Evolutionary conservation across 2,888 invertebrate species (phyloP).

Genomic region (Pseudococcus longispinus): DNA sequence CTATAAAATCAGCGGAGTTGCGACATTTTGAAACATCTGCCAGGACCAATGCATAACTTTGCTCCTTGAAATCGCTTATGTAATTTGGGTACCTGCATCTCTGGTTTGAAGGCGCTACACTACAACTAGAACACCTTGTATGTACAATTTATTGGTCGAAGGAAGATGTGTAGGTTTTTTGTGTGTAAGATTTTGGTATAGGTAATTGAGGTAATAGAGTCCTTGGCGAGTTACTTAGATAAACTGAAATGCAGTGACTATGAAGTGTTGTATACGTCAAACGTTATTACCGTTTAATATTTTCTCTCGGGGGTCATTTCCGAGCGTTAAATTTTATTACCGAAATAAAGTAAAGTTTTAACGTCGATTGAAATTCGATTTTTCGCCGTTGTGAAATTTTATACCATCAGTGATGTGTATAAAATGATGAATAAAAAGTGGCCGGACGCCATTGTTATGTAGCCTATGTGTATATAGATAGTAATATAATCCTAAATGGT

Average conservation of each 20-base stretch:
- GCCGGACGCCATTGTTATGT: background rate
- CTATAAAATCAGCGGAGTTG: too few relatives aligned
- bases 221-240: background rate
- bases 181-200: background rate
- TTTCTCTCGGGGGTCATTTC: constrained; percentile 3
- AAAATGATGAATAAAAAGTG: constrained; percentile 9
- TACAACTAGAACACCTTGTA: too few relatives aligned
- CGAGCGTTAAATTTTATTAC: background rate
- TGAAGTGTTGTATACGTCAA: background rate
- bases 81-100: too few relatives aligned
- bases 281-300: constrained; percentile 21
- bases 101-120: too few relatives aligned
- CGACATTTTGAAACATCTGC: too few relatives aligned
- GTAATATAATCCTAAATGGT: background rate
- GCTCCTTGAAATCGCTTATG: too few relatives aligned
- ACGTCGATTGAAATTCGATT: constrained; percentile 37
- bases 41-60: too few relatives aligned
- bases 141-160: background rate
- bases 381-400: constrained; percentile 28
- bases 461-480: background rate
- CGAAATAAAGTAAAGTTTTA: background rate
- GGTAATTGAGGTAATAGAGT: background rate
- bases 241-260: background rate
- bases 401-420: background rate
- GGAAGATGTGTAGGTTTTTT: background rate